Conservation (phyloP, 2,113 vertebrate species). For the Paratilapia polleni region DNA sequence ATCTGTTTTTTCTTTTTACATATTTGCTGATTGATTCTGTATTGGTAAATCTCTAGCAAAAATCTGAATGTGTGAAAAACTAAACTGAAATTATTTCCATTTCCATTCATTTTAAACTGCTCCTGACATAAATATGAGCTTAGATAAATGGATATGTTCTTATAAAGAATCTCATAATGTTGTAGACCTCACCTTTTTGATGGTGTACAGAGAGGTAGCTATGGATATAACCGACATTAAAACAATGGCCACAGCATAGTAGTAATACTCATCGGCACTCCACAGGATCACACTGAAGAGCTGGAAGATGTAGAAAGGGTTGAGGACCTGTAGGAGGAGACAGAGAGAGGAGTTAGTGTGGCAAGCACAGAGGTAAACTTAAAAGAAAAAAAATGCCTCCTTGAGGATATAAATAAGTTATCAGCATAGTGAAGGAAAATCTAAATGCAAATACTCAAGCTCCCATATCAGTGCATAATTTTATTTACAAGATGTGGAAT, state of each 20-base stretch:
- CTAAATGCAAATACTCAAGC: not conserved
- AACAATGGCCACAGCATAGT: constrained; percentile 95
- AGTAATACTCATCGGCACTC: constrained; percentile 95
- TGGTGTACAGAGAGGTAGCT: constrained; percentile 95
- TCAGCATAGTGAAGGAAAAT: not conserved
- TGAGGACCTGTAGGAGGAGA: constrained; percentile 88
- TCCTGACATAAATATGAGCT: not conserved
- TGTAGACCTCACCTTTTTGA: constrained; percentile 89
- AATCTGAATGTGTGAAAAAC: not conserved
- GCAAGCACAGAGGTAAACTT: not conserved
- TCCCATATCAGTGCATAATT: not conserved
- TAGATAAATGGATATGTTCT: not conserved
- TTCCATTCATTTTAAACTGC: not conserved
- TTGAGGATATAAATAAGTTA: not conserved
- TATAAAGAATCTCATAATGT: not conserved
- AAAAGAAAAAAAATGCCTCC: not conserved
- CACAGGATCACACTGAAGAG: constrained; percentile 98
- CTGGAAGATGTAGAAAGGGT: constrained; percentile 99
- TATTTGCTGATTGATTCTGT: not conserved
- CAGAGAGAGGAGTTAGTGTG: not conserved
- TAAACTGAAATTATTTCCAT: not conserved
- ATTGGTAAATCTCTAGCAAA: not conserved
- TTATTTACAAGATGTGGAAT: not conserved
- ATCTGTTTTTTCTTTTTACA: not conserved
- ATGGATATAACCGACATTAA: constrained; percentile 97